A percentile compares a stretch with the other conserved stretches of the same genome.
Conservation (phyloP, 1,140 invertebrate species). For the Caenorhabditis remanei region DNA sequence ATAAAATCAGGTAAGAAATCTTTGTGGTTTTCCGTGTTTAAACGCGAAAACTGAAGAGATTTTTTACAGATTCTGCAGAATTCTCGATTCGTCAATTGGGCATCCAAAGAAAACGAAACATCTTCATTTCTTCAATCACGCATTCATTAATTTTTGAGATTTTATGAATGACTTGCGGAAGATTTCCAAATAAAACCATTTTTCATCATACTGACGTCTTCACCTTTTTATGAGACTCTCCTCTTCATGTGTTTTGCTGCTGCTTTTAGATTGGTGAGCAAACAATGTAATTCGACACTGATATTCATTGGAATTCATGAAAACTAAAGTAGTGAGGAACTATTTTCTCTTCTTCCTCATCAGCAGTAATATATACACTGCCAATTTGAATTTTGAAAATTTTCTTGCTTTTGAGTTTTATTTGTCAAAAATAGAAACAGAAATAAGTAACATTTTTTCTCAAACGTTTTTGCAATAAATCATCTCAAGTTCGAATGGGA, state of each 20-base stretch:
- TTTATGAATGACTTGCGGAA: conserved; percentile 9
- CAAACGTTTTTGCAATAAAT: too few species aligned
- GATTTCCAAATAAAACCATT: conserved; percentile 8
- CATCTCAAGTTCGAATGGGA: too few species aligned
- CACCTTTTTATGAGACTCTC: background rate
- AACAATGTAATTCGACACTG: conserved; percentile 55
- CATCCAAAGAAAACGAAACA: background rate
- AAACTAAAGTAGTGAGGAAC: background rate
- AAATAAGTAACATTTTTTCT: too few species aligned
- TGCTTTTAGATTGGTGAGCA: background rate
- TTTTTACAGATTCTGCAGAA: conserved; percentile 34
- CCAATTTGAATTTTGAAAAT: too few species aligned
- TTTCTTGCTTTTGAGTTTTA: too few species aligned
- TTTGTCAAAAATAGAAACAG: too few species aligned
- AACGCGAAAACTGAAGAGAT: conserved; percentile 54
- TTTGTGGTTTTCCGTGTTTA: conserved; percentile 36
- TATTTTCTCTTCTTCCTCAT: too few species aligned
- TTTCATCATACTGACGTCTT: conserved; percentile 8
- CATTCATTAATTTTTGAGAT: conserved; percentile 43
- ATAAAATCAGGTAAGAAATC: conserved; percentile 38
- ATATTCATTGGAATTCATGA: conserved; percentile 40
- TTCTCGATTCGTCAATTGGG: background rate
- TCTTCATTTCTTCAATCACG: conserved; percentile 3
- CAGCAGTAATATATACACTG: too few species aligned
- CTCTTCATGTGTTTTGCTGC: background rate